Evolutionary conservation across 2,888 invertebrate genomes (phyloP).

Genomic region (Netelia inedita): DNA sequence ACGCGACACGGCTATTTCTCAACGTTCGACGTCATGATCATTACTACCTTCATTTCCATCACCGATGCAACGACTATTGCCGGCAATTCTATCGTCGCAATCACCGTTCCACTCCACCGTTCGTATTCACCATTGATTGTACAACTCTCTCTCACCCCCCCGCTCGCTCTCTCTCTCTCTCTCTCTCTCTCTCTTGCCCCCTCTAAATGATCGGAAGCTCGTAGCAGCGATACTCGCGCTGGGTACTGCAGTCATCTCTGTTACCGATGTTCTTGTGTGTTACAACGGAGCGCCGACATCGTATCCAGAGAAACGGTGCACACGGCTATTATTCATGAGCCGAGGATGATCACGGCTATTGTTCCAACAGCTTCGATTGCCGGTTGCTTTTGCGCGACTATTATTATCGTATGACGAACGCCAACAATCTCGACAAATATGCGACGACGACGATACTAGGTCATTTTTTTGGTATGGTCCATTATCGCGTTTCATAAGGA

Average conservation of each 20-base stretch:
- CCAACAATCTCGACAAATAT: neutral
- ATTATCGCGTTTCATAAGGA: no score
- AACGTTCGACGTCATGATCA: constrained; percentile 56
- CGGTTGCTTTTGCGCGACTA: constrained; percentile 20
- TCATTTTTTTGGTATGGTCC: no score
- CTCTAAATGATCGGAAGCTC: constrained; percentile 47
- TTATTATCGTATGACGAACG: constrained; percentile 34
- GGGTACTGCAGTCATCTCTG: constrained; percentile 12
- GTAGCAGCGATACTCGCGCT: constrained; percentile 31
- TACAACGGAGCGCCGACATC: constrained; percentile 47
- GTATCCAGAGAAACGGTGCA: neutral
- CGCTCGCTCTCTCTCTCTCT: no score
- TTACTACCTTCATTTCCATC: constrained; percentile 48
- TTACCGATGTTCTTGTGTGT: constrained; percentile 47
- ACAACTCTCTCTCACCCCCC: constrained; percentile 22
- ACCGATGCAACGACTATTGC: constrained; percentile 42
- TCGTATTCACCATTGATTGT: constrained; percentile 46
- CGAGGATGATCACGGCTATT: constrained; percentile 52
- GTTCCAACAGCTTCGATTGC: constrained; percentile 55
- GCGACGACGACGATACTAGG: neutral
- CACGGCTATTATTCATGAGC: constrained; percentile 46
- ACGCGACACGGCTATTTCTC: constrained; percentile 5
- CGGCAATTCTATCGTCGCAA: constrained; percentile 50
- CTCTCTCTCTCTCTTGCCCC: no score
- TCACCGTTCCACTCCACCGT: constrained; percentile 43